These are phyloP conservation scores for Perodicticus potto DNA, from an alignment of 2,797 vertebrate species.

Conservation along the genomic window DNA sequence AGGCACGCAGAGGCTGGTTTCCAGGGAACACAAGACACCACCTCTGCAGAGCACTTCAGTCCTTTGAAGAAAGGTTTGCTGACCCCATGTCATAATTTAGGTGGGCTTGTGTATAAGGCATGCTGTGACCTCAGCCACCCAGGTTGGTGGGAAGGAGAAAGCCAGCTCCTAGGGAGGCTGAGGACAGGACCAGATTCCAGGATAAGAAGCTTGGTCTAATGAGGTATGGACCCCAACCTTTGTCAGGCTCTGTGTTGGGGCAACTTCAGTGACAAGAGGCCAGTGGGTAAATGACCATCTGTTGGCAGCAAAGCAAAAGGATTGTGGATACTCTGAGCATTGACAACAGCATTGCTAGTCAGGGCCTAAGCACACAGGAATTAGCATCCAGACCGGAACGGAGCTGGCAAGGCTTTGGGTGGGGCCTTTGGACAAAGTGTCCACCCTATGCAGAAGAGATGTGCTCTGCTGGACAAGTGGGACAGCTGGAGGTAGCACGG, in stretches of 20 bases:
- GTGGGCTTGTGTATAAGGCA: background rate
- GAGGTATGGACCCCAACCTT: background rate
- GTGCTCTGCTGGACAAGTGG: background rate
- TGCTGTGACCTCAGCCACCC: conserved; percentile 22
- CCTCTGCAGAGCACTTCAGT: background rate
- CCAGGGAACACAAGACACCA: background rate
- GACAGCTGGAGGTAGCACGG: background rate
- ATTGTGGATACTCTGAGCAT: background rate
- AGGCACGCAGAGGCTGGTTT: background rate
- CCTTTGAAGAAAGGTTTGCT: background rate
- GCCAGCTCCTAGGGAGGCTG: background rate
- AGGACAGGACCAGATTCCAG: background rate
- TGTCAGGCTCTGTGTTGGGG: background rate
- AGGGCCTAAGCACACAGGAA: background rate
- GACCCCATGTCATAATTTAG: background rate
- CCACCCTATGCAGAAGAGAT: background rate
- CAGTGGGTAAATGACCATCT: background rate
- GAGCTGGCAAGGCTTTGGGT: conserved; percentile 30
- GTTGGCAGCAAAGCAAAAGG: background rate
- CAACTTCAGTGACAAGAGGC: background rate
- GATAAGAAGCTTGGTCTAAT: conserved; percentile 15
- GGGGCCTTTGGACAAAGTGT: background rate
- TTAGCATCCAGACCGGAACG: background rate
- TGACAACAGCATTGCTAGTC: background rate
- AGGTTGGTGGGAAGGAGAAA: conserved; percentile 22